Conservation (phyloP, 2,888 invertebrate species). For the Odontothrips loti region DNA sequence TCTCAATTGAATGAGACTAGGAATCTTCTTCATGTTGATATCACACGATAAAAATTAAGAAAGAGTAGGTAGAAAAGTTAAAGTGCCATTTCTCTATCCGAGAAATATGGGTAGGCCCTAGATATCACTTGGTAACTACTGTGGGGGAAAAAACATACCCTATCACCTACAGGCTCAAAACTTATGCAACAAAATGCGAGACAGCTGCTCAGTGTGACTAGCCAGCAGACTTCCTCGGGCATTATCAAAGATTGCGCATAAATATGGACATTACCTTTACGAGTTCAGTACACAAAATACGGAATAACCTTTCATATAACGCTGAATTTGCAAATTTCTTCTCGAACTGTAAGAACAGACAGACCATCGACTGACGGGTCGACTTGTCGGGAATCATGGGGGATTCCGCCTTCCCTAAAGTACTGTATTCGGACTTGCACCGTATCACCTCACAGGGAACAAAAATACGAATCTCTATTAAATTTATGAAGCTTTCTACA, state of each 20-base stretch:
- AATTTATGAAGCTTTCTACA: not conserved
- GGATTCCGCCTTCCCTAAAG: not conserved
- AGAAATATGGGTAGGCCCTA: not conserved
- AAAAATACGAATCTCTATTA: not conserved
- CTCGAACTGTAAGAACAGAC: not conserved
- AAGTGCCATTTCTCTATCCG: not conserved
- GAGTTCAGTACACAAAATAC: not conserved
- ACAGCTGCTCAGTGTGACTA: too few relatives aligned
- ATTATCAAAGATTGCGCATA: not conserved
- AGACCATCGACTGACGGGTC: not conserved
- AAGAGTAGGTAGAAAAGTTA: too few relatives aligned
- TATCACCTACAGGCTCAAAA: not conserved
- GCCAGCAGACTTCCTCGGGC: not conserved
- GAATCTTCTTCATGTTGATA: too few relatives aligned
- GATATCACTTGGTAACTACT: not conserved
- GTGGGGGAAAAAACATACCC: not conserved
- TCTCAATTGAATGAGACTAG: too few relatives aligned
- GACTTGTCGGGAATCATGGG: slow-evolving; percentile 5
- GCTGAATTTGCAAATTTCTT: not conserved
- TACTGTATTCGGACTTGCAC: too few relatives aligned
- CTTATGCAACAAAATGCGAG: not conserved
- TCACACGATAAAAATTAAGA: too few relatives aligned
- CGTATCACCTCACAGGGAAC: not conserved
- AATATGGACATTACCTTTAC: not conserved
- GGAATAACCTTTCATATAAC: not conserved